Base-by-base conservation (phyloP, 1,140 invertebrate species). In the Drosophila arizonae region DNA sequence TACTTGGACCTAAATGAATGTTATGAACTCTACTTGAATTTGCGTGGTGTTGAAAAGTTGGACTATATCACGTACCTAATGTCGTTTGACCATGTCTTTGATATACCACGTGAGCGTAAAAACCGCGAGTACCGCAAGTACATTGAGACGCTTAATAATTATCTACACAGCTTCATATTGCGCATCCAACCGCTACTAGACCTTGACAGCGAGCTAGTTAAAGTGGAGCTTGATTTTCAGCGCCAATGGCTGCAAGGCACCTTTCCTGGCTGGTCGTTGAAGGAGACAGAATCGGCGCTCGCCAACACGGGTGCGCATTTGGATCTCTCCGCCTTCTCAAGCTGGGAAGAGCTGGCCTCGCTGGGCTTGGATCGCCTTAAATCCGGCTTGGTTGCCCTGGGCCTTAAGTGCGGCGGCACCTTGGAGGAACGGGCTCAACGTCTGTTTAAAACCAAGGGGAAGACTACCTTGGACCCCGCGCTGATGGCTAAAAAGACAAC, bases 1-100 rank as follows among this genome's bases (percentile, higher is more conserved):
- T 99, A 98, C 93, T 93, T 99, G 28, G 99, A 99, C 94, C 94
- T 99, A n/a, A 98, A 99, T 92, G 96, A 98, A 92, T 97, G 97
- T 90, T 99, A 98, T 92, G 97, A 98, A 84, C 97, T 97, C 85
- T 99, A 96, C 90, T 95, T 99, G 5, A 99, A 99, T 92, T 93
- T 99, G 11, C 99, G 99, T 93, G 98, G 98, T 30, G 96, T 99
- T 72, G 97, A 98, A 94, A 98, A 97, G 94, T 94, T 98, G 17
- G 98, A 99, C 92, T 99, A 99, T 91, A 97, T 99, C 24, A 96
- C 95, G 1, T 99, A 99, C 92, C 91, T 99, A 36, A 95, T 95
- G 54, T 96, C 95, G 54, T 99, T 99, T 92, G 98, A 99, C 92
- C 97, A 98, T 91, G 93, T 99, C 3, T 99, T 97, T 93, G 98